Base-by-base conservation (phyloP, 1,140 invertebrate genomes). In the Paracyclopina nana region DNA sequence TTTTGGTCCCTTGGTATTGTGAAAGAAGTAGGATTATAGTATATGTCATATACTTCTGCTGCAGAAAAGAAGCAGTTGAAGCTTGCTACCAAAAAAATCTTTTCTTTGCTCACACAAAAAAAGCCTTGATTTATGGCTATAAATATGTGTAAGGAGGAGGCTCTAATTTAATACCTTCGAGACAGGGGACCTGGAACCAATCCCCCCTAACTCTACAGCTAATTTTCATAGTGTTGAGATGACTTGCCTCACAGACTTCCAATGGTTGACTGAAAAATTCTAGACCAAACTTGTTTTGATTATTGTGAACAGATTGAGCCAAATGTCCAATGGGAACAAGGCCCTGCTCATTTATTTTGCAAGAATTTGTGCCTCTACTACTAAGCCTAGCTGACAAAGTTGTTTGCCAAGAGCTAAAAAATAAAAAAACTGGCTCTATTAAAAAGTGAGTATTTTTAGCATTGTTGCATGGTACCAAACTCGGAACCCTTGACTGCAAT, bases 171-270 rank as follows among this genome's bases (percentile, higher is more conserved):
- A 60, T 54, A 63, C 67, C 66, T 57, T 67, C 64, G 51, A 65
- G 68, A 59, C 74, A 75, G 4, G 74, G 75, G 6, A 77, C 68
- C 46, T 74, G 72, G 40, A 77, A 66, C 73, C 74, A 76, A 57
- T 75, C 73, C 1, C 70, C 72, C 12, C 72, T 59, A 41, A 77
- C 65, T 50, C 71, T 58, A 24, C 70, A 71, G 6, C 73, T 76
- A 9, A 77, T 60, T 62, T 76, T 77, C 75, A 77, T 76, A 11
- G 40, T 70, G 34, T n/a, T n/a, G n/a, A n/a, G n/a, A n/a, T n/a
- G n/a, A n/a, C n/a, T n/a, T n/a, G n/a, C n/a, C n/a, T n/a, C n/a
- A n/a, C n/a, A n/a, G n/a, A n/a, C n/a, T n/a, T n/a, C n/a, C n/a
- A 31, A 31, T 31, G 29, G 29, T 31, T 31, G 14, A 31, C 29